Evolutionary conservation across 2,888 invertebrate genomes (phyloP).

Genomic region (Dione vanillae): DNA sequence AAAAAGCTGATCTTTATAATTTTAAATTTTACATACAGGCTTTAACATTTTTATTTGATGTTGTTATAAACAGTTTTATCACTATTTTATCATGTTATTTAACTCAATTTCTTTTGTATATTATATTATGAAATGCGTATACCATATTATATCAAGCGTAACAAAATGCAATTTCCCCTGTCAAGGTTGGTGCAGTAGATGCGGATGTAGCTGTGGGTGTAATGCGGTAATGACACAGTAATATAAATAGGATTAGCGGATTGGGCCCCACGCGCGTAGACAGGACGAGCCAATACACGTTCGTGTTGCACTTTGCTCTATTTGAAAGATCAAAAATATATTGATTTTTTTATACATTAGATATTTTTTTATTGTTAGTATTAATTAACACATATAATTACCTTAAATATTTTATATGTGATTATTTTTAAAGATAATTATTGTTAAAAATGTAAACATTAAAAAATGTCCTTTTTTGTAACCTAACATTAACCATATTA

Average conservation of each 20-base stretch:
- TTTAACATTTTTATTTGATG: no score
- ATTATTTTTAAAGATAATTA: no score
- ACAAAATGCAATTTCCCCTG: constrained; percentile 47
- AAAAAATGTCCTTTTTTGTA: no score
- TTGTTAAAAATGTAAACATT: no score
- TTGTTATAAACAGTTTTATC: no score
- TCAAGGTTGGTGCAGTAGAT: constrained; percentile 54
- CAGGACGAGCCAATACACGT: constrained; percentile 76
- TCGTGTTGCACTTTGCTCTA: constrained; percentile 29
- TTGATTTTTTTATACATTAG: neutral
- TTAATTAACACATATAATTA: neutral
- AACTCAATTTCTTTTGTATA: no score
- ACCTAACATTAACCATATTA: no score
- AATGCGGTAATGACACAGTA: constrained; percentile 74
- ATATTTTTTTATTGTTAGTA: neutral
- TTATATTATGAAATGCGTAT: neutral
- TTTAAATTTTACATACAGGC: neutral
- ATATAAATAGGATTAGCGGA: constrained; percentile 78
- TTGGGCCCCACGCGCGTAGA: constrained; percentile 80
- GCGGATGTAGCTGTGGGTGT: constrained; percentile 69
- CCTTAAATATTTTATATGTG: neutral
- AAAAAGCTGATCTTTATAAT: neutral
- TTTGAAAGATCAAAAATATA: constrained; percentile 9
- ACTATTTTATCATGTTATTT: no score
- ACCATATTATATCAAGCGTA: constrained; percentile 2